phyloP scores from a whole-genome alignment of 2,797 vertebrate genomes.

The Lindbergichthys nudifrons region DNA sequence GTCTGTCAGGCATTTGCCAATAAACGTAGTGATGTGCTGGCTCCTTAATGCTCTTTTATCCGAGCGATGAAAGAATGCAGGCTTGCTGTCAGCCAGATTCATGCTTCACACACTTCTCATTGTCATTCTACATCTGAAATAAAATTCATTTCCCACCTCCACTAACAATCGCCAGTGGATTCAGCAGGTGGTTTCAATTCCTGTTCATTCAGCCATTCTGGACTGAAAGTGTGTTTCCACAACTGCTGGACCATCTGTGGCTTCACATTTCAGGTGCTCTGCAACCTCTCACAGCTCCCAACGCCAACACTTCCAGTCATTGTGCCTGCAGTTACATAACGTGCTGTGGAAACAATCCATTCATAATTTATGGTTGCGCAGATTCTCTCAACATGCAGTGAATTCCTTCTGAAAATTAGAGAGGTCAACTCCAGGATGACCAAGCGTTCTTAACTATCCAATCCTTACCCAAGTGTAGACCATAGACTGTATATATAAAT shows the following conservation, averaged over 20 bases:
- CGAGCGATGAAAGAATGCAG: conserved; percentile 12
- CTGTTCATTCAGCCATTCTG: conserved; percentile 20
- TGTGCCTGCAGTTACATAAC: conserved; percentile 14
- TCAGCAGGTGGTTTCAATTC: conserved; percentile 51
- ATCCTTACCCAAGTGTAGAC: no score
- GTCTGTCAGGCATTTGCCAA: not conserved
- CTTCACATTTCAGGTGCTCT: conserved; percentile 36
- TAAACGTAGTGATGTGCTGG: not conserved
- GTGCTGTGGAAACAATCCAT: not conserved
- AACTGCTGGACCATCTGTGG: conserved; percentile 23
- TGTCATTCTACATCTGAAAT: conserved; percentile 32
- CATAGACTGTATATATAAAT: no score
- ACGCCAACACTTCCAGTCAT: conserved; percentile 1
- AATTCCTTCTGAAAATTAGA: no score
- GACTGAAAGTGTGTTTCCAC: conserved; percentile 30
- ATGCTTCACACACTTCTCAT: conserved; percentile 25
- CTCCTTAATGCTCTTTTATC: conserved; percentile 8
- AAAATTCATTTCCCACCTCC: conserved; percentile 37
- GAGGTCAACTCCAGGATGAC: no score
- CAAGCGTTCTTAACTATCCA: no score
- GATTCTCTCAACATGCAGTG: not conserved
- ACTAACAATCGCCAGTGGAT: conserved; percentile 15
- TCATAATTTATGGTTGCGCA: not conserved
- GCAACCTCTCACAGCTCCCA: conserved; percentile 4
- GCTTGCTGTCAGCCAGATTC: conserved; percentile 5